phyloP scores from a whole-genome alignment of 2,113 vertebrate genomes.

The Dasyornis broadbenti region DNA sequence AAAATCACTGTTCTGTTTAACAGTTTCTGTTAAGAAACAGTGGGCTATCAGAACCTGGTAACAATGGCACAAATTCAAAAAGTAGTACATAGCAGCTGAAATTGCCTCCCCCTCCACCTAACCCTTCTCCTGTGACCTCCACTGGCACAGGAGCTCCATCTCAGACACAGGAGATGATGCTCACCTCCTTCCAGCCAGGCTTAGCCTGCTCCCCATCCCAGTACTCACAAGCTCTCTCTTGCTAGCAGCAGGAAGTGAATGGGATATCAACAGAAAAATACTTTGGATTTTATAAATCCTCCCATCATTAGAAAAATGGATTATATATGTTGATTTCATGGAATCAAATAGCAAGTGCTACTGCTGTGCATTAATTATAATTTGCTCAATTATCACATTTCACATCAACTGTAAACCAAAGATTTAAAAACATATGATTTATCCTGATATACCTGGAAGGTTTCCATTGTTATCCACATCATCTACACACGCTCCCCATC shows the following conservation, averaged over 20 bases:
- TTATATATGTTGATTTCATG: not conserved
- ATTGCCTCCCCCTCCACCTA: not conserved
- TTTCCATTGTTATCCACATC: constrained; percentile 78
- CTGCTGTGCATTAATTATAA: not conserved
- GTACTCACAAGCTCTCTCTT: not conserved
- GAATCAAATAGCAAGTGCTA: not conserved
- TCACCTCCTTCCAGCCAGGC: not conserved
- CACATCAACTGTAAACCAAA: not conserved
- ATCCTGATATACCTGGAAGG: constrained; percentile 70
- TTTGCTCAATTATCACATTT: not conserved
- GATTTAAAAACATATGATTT: not conserved
- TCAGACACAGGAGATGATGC: not conserved
- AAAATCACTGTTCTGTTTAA: too few relatives aligned
- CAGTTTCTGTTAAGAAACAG: not conserved
- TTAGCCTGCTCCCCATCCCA: not conserved
- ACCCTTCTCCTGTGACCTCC: not conserved
- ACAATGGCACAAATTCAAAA: not conserved
- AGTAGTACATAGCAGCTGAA: not conserved
- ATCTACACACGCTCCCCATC: constrained; percentile 73
- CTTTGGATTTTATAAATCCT: not conserved
- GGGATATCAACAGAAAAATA: not conserved
- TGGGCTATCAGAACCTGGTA: not conserved
- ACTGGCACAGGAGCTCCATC: fast-evolving
- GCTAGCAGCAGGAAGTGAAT: not conserved
- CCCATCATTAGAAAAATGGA: not conserved